Percentiles rank a stretch among this genome's conserved stretches.
phyloP scores from a whole-genome alignment of 2,797 vertebrate species.

The Notamacropus eugenii region DNA sequence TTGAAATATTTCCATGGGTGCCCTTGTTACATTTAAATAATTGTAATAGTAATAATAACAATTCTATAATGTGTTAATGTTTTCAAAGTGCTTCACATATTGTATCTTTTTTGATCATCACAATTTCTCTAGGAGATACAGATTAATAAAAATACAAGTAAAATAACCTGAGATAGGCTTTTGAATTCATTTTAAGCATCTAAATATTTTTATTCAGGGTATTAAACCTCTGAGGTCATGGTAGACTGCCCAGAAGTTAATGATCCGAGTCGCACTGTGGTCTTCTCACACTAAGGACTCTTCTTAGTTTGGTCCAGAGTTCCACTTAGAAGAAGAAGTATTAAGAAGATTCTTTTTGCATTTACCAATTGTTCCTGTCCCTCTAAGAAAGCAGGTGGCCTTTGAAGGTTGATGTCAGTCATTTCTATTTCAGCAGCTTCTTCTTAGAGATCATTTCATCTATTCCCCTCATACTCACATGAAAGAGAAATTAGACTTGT shows the following conservation, averaged over 20 bases:
- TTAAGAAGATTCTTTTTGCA: neutral
- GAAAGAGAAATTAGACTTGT: neutral
- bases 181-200: neutral
- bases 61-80: neutral
- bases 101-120: neutral
- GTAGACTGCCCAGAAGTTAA: neutral
- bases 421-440: neutral
- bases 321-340: neutral
- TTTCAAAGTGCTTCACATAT: neutral
- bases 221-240: constrained; percentile 42
- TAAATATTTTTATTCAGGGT: neutral
- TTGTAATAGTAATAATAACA: too few species aligned
- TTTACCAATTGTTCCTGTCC: neutral
- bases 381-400: neutral
- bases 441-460: neutral
- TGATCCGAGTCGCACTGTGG: neutral
- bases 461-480: neutral
- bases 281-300: neutral
- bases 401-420: neutral
- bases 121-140: neutral
- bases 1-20: neutral
- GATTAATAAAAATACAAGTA: neutral
- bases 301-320: neutral
- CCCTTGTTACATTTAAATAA: neutral
- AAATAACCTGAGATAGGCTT: neutral